Evolutionary conservation across 1,140 invertebrate genomes (phyloP).

Genomic region (Parapsyche elsis): DNA sequence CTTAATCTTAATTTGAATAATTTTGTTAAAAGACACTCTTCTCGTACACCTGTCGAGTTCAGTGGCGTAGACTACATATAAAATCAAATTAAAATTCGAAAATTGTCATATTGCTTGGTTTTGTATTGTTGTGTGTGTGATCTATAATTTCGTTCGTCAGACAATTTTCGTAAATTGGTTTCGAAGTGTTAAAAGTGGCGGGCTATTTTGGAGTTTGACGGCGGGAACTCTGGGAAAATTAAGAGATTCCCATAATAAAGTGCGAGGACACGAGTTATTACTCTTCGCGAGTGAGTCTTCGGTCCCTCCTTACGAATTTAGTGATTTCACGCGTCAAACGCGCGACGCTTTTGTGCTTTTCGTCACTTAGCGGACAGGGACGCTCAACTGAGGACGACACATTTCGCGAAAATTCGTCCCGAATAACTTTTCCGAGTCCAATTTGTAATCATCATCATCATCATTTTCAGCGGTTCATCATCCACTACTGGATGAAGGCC

Average conservation of each 20-base stretch:
- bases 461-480: too few relatives aligned
- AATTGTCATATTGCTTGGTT: too few relatives aligned
- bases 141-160: not conserved
- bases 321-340: conserved; percentile 44
- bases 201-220: conserved; percentile 1
- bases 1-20: too few relatives aligned
- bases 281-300: conserved; percentile 12
- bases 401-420: not conserved
- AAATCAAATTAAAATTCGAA: too few relatives aligned
- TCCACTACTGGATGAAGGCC: too few relatives aligned
- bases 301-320: conserved; percentile 26
- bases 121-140: not conserved
- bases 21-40: too few relatives aligned
- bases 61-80: too few relatives aligned
- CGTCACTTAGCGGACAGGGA: not conserved
- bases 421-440: too few relatives aligned
- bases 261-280: conserved; percentile 34
- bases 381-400: not conserved
- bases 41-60: too few relatives aligned
- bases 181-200: not conserved
- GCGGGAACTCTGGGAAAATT: conserved; percentile 25
- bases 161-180: not conserved
- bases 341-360: conserved; percentile 29
- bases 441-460: too few relatives aligned
- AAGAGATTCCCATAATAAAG: conserved; percentile 44